These are phyloP conservation scores for Tonatia bakeri DNA, from an alignment of 2,113 vertebrate genomes.

Conservation along the genomic window DNA sequence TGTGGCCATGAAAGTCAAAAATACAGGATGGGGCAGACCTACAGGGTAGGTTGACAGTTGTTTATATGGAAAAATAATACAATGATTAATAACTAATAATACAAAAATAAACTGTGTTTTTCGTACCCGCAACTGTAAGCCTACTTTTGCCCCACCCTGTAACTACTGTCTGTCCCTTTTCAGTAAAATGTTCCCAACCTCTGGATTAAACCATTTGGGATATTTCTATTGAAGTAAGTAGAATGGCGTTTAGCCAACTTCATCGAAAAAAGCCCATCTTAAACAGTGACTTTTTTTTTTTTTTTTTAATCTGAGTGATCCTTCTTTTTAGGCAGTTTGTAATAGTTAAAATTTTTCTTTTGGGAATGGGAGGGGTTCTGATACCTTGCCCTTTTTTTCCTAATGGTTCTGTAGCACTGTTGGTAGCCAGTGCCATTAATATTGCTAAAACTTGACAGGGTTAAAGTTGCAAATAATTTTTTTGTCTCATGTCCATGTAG, in stretches of 20 bases:
- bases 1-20: background rate
- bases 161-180: background rate
- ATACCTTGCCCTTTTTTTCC: background rate
- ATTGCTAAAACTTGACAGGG: background rate
- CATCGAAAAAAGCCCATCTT: slow-evolving; percentile 11
- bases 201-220: background rate
- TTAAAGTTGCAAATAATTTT: background rate
- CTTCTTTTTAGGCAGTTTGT: slow-evolving; percentile 12
- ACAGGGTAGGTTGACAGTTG: background rate
- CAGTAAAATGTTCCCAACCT: background rate
- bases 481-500: background rate
- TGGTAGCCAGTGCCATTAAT: background rate
- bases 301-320: background rate
- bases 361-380: background rate
- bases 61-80: background rate
- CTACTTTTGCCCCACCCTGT: background rate
- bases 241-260: background rate
- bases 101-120: background rate
- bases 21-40: background rate
- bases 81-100: background rate
- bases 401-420: background rate
- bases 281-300: slow-evolving; percentile 11
- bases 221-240: slow-evolving; percentile 16
- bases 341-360: slow-evolving; percentile 22
- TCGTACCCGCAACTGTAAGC: background rate